phyloP scores from a whole-genome alignment of 2,888 invertebrate species.

The Synergus umbraculus region DNA sequence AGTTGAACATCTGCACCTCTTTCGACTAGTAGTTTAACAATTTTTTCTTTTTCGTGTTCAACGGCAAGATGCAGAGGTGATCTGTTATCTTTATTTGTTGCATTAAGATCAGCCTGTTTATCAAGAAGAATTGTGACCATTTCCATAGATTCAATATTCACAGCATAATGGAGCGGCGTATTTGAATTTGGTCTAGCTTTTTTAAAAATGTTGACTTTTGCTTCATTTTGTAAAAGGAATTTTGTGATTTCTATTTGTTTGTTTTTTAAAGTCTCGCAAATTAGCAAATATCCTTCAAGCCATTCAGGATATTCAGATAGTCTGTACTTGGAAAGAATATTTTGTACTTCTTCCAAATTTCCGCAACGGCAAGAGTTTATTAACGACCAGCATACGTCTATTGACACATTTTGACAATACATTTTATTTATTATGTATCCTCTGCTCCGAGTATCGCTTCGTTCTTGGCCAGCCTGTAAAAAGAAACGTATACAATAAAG shows the following conservation, averaged over 20 bases:
- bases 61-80: conserved; percentile 42
- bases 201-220: background rate
- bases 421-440: background rate
- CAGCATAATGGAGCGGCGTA: background rate
- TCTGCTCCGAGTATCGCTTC: background rate
- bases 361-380: conserved; percentile 23
- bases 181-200: background rate
- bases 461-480: background rate
- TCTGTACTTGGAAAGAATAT: background rate
- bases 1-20: conserved; percentile 40
- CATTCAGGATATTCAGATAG: background rate
- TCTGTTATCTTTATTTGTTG: background rate
- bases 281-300: conserved; percentile 26
- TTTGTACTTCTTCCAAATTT: background rate
- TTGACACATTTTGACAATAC: background rate
- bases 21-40: conserved; percentile 32
- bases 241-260: conserved; percentile 1
- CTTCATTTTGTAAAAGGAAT: conserved; percentile 14
- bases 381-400: conserved; percentile 16
- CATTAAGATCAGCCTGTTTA: conserved; percentile 26
- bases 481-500: background rate
- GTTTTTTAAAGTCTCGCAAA: conserved; percentile 32
- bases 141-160: background rate
- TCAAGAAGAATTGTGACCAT: conserved; percentile 38
- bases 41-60: background rate